A percentile compares a stretch with the other conserved stretches of the same genome.
phyloP scores from a whole-genome alignment of 2,888 invertebrate species.

The Caenorhabditis angaria region DNA sequence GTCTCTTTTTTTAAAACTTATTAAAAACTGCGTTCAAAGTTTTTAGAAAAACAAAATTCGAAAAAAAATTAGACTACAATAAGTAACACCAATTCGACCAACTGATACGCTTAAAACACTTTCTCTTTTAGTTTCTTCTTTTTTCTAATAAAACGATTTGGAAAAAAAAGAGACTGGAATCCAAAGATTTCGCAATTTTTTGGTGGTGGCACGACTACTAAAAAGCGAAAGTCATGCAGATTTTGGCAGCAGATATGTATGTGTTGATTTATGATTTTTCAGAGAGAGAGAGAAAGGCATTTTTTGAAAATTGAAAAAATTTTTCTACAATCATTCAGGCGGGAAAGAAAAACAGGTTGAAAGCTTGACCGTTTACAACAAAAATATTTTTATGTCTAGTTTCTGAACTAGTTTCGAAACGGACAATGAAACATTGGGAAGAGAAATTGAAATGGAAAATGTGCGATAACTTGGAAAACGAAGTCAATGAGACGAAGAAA shows the following conservation, averaged over 20 bases:
- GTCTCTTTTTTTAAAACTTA: too few species aligned
- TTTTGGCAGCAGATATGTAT: not conserved
- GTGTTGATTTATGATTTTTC: not conserved
- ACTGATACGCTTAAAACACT: slow-evolving; percentile 2
- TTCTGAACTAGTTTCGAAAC: slow-evolving; percentile 2
- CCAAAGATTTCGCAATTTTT: not conserved
- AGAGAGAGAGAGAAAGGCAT: too few species aligned
- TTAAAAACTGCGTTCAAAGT: not conserved
- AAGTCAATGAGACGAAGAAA: not conserved
- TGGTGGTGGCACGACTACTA: too few species aligned
- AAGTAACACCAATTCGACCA: not conserved
- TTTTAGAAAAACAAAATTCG: not conserved
- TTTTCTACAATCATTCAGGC: too few species aligned
- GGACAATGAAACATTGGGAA: not conserved
- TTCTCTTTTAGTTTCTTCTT: not conserved
- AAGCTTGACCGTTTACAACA: not conserved
- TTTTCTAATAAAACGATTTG: not conserved
- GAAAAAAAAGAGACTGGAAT: not conserved
- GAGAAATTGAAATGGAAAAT: not conserved
- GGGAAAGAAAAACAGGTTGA: not conserved
- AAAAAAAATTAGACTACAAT: not conserved
- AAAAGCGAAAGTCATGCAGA: not conserved
- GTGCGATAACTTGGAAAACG: slow-evolving; percentile 6
- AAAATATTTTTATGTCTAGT: not conserved
- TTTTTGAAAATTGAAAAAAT: too few species aligned